phyloP scores from a whole-genome alignment of 2,797 vertebrate genomes.

The Nyctibius grandis region DNA sequence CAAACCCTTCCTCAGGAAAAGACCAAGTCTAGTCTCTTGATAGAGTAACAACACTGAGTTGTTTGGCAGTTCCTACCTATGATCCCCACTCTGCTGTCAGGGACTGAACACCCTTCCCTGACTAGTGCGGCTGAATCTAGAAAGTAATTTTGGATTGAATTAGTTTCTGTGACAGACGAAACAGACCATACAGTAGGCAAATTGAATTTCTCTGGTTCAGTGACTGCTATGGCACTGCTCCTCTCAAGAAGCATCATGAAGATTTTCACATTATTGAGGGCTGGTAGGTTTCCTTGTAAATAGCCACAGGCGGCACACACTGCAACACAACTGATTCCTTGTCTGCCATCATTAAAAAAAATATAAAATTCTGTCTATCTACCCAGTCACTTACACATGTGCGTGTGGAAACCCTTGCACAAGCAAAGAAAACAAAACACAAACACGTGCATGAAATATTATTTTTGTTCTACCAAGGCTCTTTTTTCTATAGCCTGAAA shows the following conservation, averaged over 20 bases:
- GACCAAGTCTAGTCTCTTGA: neutral
- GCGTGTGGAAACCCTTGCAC: neutral
- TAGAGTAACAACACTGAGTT: neutral
- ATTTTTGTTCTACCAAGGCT: neutral
- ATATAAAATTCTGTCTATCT: neutral
- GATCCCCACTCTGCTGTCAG: neutral
- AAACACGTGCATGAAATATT: neutral
- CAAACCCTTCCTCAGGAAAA: neutral
- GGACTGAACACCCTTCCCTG: constrained; percentile 3
- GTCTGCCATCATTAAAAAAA: neutral
- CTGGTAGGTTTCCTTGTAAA: constrained; percentile 65
- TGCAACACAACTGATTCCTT: neutral
- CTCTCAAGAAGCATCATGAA: constrained; percentile 72
- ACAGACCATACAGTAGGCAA: constrained; percentile 78
- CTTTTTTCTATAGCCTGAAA: neutral
- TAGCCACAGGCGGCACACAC: constrained; percentile 8
- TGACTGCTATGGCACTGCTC: constrained; percentile 65
- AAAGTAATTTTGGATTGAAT: constrained; percentile 73
- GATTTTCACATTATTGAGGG: constrained; percentile 69
- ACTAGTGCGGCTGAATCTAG: constrained; percentile 47
- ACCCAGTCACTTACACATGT: neutral
- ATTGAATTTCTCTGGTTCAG: constrained; percentile 85
- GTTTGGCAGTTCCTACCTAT: neutral
- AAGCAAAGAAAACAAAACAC: constrained; percentile 25
- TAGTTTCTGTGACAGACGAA: constrained; percentile 77